Conservation (phyloP, 2,113 vertebrate species). For the Pseudorectes ferrugineus region DNA sequence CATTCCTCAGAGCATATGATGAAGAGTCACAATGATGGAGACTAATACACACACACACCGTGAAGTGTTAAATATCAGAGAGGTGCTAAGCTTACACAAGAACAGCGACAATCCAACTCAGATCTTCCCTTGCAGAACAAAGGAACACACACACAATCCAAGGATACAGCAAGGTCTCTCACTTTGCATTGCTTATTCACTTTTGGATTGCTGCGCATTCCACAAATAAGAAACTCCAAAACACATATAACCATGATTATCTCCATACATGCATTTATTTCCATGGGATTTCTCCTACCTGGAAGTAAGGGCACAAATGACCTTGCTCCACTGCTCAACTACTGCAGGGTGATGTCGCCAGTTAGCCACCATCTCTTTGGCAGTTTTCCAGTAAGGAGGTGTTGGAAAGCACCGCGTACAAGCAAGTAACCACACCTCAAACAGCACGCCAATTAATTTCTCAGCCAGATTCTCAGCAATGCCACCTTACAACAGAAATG, state of each 20-base stretch:
- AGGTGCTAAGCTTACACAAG: neutral
- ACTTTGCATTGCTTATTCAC: neutral
- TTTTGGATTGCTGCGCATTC: neutral
- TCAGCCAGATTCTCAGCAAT: slow-evolving; percentile 93
- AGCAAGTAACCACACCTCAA: slow-evolving; percentile 94
- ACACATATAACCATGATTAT: accelerated
- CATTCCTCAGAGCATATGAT: neutral
- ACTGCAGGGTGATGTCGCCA: slow-evolving; percentile 96
- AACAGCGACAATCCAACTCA: neutral
- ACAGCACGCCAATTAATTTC: slow-evolving; percentile 90
- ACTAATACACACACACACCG: accelerated
- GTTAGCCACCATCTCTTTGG: slow-evolving; percentile 95
- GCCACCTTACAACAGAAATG: slow-evolving; percentile 76
- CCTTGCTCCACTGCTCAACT: slow-evolving; percentile 97
- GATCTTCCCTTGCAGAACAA: neutral
- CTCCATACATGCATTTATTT: accelerated
- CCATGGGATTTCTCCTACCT: slow-evolving; percentile 70
- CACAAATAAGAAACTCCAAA: neutral
- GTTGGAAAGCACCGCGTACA: slow-evolving; percentile 93
- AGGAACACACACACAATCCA: neutral
- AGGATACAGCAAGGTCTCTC: neutral
- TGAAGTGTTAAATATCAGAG: neutral
- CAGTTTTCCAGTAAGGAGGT: slow-evolving; percentile 95
- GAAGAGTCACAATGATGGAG: neutral
- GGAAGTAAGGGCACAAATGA: slow-evolving; percentile 91